Base-by-base conservation (phyloP, 2,888 invertebrate genomes). In the Plebejus melissa region DNA sequence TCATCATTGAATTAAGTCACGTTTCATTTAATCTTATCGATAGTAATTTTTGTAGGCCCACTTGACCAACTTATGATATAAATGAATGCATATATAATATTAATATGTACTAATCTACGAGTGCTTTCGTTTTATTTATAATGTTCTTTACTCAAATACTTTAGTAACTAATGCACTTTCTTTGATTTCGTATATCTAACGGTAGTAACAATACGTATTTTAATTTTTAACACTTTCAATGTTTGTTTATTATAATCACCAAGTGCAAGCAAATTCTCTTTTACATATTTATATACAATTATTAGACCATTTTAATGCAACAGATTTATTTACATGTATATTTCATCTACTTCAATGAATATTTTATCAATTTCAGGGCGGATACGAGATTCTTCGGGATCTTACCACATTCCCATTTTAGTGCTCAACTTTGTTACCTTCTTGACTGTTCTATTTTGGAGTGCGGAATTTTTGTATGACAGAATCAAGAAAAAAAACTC, bases 391-490 rank as follows among this genome's bases (percentile, higher is more conserved):
- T 77, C 82, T 4, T 94, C 94, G 6, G 96, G 95, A 36, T 95
- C 94, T 74, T 96, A 96, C 84, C 83, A 86, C 65, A 83, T 94
- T 46, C 95, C 95, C 16, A 95, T 96, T 72, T 85, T 94, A 72
- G 85, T 95, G n/a, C 90, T 96, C 75, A 96, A 96, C 82, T 80
- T 87, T 16, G 89, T 96, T 16, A 95, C 96, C 4, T 82, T 94
- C 54, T 75, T 94, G 1, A 95, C 96, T 1, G 87, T 96, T 9
- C 75, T 94, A 1, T 86, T 95, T 82, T 96, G 96, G 96, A 85
- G 89, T 16, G 83, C 87, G 0, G 95, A 96, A 79, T 93, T 91
- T 77, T 76, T 91, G 7, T 93, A 92, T 80, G 86, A 89, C 54
- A 88, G 80, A 81, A 76, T 89, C 32, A 90, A 85, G 78, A 85